These are phyloP conservation scores for Aphyosemion australe DNA, from an alignment of 2,113 vertebrate genomes.

Conservation along the genomic window DNA sequence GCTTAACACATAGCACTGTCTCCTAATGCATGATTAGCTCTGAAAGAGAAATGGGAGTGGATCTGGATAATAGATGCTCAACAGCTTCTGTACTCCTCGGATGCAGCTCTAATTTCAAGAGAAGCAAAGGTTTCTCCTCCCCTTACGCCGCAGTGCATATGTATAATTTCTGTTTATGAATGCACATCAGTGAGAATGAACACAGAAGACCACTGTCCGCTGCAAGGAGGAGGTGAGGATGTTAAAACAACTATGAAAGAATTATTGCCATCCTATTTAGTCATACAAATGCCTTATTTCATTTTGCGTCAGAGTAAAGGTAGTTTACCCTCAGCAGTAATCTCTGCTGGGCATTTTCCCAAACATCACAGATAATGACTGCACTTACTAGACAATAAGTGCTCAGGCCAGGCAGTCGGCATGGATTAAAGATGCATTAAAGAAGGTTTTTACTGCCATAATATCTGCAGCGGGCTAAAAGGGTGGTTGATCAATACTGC, in stretches of 20 bases:
- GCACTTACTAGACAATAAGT: slow-evolving; percentile 62
- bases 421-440: slow-evolving; percentile 65
- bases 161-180: slow-evolving; percentile 21
- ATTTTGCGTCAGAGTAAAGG: slow-evolving; percentile 40
- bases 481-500: slow-evolving; percentile 61
- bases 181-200: slow-evolving; percentile 12
- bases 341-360: slow-evolving; percentile 47
- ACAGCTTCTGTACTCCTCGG: slow-evolving; percentile 8
- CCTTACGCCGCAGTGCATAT: slow-evolving; percentile 2
- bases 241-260: slow-evolving; percentile 13
- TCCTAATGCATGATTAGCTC: slow-evolving; percentile 18
- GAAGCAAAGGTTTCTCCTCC: slow-evolving; percentile 2
- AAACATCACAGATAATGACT: slow-evolving; percentile 61
- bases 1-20: not conserved
- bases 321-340: slow-evolving; percentile 51
- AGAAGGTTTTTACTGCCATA: slow-evolving; percentile 51
- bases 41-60: slow-evolving; percentile 22
- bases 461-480: slow-evolving; percentile 53
- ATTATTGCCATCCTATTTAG: slow-evolving; percentile 28
- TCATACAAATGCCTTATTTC: slow-evolving; percentile 44
- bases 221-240: slow-evolving; percentile 9
- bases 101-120: slow-evolving; percentile 11
- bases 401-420: slow-evolving; percentile 28
- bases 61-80: slow-evolving; percentile 35
- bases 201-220: slow-evolving; percentile 9